Evolutionary conservation across 2,797 vertebrate species (phyloP).

Genomic region (Anisognathus igniventris): DNA sequence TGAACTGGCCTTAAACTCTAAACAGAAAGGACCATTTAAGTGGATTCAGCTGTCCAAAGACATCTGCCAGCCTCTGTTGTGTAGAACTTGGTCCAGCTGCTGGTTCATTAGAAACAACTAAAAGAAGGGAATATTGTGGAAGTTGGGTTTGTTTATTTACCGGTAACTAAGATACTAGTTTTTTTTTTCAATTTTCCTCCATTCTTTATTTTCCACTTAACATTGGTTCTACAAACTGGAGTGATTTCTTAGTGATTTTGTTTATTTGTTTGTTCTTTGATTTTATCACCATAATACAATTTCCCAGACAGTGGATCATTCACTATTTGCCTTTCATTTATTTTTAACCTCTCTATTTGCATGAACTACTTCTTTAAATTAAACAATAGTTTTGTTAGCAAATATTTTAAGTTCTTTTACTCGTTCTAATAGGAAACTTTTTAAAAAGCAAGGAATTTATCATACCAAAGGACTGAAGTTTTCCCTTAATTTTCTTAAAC

Average conservation of each 20-base stretch:
- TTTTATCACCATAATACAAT: neutral
- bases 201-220: neutral
- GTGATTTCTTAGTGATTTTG: neutral
- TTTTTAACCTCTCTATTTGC: neutral
- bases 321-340: neutral
- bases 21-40: constrained; percentile 34
- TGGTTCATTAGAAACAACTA: constrained; percentile 9
- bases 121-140: neutral
- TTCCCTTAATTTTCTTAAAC: neutral
- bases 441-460: neutral
- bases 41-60: constrained; percentile 45
- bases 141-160: neutral
- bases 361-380: neutral
- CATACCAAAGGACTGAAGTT: neutral
- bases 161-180: neutral
- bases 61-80: neutral
- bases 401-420: neutral
- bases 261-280: neutral
- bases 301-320: neutral
- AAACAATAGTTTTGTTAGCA: neutral
- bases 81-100: neutral
- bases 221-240: neutral
- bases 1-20: constrained; percentile 19
- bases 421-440: neutral
- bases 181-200: neutral